phyloP scores from a whole-genome alignment of 1,140 invertebrate genomes.

The Anoplolepis gracilipes region DNA sequence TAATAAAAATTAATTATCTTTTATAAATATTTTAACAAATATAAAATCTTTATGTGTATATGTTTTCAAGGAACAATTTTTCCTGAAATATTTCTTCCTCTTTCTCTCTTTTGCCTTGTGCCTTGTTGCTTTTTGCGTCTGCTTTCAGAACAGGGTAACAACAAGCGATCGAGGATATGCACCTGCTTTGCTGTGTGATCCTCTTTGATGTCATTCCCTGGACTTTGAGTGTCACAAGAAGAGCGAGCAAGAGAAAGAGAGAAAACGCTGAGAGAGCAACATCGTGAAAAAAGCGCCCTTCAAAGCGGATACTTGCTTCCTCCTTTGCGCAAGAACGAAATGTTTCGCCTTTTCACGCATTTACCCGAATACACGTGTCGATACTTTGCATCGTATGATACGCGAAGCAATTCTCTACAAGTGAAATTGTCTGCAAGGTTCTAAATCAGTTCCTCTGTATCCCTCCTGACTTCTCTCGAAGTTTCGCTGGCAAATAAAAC shows the following conservation, averaged over 20 bases:
- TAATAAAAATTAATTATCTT: not conserved
- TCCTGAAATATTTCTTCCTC: not conserved
- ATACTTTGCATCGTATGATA: not conserved
- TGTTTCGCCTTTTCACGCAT: constrained; percentile 66
- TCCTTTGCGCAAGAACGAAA: constrained; percentile 28
- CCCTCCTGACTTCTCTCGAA: not conserved
- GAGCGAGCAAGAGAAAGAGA: constrained; percentile 13
- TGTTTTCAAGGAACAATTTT: constrained; percentile 32
- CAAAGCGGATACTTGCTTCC: constrained; percentile 64
- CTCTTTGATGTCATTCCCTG: constrained; percentile 67
- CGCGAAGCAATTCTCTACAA: constrained; percentile 7
- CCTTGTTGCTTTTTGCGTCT: constrained; percentile 4
- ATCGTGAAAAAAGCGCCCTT: constrained; percentile 58
- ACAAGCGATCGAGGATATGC: constrained; percentile 59
- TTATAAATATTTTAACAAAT: not conserved
- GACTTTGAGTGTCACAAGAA: constrained; percentile 40
- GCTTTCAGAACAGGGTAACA: constrained; percentile 52
- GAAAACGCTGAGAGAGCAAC: constrained; percentile 19
- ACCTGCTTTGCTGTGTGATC: constrained; percentile 56
- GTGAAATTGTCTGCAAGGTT: constrained; percentile 26
- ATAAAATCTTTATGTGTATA: not conserved
- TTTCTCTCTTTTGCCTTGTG: not conserved
- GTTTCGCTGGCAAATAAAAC: constrained; percentile 16
- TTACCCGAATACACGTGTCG: constrained; percentile 32
- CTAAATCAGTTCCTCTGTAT: constrained; percentile 35